Base-by-base conservation (phyloP, 2,888 invertebrate species). In the Drosophila dives region DNA sequence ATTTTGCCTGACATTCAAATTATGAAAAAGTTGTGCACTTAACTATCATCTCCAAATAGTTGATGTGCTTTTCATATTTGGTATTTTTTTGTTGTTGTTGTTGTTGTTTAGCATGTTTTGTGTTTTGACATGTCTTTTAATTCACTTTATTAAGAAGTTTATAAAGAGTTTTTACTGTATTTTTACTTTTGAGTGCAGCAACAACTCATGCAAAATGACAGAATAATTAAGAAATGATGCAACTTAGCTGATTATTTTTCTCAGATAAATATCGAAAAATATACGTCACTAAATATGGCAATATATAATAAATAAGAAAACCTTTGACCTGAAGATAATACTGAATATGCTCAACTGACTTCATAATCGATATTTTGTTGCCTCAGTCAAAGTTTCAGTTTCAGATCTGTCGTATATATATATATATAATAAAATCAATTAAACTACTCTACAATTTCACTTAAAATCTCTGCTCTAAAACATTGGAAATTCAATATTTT, bases 1-100 rank as follows among this genome's bases (percentile, higher is more conserved):
- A 15, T 49, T 55, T 49, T 59, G 59, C 34, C 42, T 72, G 69
- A 62, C 73, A 70, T 73, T 72, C 61, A 69, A 76, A 76, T 76
- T 61, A 76, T 59, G 64, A 64, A 54, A 64, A 76, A 77, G n/a
- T 77, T 72, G 17, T 38, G 53, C 56, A 63, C 60, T 80, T 72
- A 53, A 67, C 56, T 54, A 69, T 59, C 54, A 72, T 69, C 12
- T 12, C 10, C 33, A 54, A 64, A 65, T 60, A 65, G 67, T 68
- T 75, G 67, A 51, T 34, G 38, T 40, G 29, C 38, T 55, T 10
- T 23, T 66, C 3, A 48, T 48, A 15, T 64, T 55, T 23, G 23
- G 26, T 68, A 20, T 45, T 45, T n/a, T n/a, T n/a, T n/a, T n/a
- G n/a, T n/a, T n/a, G n/a, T n/a, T 64, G 48, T 38, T 64, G 40